Percentiles rank a stretch among this genome's conserved stretches.
Conservation (phyloP, 2,888 invertebrate genomes). For the Leptinotarsa rubiginosa region DNA sequence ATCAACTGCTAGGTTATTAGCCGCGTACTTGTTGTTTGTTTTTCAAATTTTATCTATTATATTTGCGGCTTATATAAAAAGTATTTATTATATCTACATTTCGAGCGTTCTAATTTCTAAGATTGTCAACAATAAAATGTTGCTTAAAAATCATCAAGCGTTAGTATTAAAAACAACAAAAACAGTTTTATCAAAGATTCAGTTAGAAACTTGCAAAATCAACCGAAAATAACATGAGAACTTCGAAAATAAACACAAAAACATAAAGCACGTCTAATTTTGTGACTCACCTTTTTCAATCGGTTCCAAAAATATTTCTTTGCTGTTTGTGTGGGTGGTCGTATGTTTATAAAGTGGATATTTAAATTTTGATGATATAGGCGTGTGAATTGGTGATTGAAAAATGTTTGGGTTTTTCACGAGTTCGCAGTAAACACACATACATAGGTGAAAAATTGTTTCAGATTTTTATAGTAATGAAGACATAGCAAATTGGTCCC, state of each 20-base stretch:
- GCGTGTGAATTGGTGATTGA: slow-evolving; percentile 17
- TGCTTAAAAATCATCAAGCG: no score
- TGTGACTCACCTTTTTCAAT: slow-evolving; percentile 49
- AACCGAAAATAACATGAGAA: slow-evolving; percentile 13
- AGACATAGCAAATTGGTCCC: neutral
- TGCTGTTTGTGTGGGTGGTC: slow-evolving; percentile 45
- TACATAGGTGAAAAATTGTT: slow-evolving; percentile 9
- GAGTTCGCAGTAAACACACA: slow-evolving; percentile 2
- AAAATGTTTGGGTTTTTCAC: slow-evolving; percentile 19
- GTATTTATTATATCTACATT: no score
- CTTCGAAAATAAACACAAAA: slow-evolving; percentile 20
- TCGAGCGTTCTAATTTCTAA: no score
- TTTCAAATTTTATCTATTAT: no score
- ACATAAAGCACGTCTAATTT: slow-evolving; percentile 25
- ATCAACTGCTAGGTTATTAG: no score
- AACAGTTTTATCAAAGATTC: neutral
- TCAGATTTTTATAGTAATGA: neutral
- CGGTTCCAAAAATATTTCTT: slow-evolving; percentile 50
- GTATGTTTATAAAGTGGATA: slow-evolving; percentile 33
- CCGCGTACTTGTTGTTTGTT: no score
- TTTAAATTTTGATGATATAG: slow-evolving; percentile 20
- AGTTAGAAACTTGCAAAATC: neutral
- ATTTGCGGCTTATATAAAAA: no score
- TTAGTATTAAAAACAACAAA: neutral
- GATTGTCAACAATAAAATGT: no score